These are phyloP conservation scores for Apus apus DNA, from an alignment of 2,113 vertebrate genomes.

Conservation along the genomic window DNA sequence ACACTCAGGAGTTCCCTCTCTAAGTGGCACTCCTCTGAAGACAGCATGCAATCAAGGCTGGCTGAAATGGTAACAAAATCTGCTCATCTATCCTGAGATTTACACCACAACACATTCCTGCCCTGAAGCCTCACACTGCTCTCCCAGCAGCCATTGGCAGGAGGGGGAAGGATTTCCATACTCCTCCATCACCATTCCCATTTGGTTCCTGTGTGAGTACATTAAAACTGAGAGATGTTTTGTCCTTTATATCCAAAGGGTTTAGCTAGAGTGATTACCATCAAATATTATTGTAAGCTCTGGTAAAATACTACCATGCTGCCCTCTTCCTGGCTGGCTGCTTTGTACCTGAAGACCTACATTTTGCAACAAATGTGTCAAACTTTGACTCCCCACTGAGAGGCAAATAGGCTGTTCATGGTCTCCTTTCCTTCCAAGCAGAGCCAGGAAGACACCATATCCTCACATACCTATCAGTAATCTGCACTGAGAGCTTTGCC, in stretches of 20 bases:
- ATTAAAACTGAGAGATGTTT: not conserved
- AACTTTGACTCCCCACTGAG: not conserved
- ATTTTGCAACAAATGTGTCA: not conserved
- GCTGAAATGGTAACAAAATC: not conserved
- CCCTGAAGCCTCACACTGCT: not conserved
- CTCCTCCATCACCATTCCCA: not conserved
- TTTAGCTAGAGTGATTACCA: not conserved
- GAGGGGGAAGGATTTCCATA: not conserved
- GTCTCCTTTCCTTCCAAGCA: not conserved
- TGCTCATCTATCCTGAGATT: not conserved
- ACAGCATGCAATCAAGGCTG: not conserved
- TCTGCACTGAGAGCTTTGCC: not conserved
- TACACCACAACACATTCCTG: not conserved
- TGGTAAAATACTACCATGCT: not conserved
- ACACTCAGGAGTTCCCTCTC: not conserved
- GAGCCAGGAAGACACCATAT: not conserved
- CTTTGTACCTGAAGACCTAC: not conserved
- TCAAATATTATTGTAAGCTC: not conserved
- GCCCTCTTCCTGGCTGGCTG: not conserved
- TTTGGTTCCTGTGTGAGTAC: not conserved
- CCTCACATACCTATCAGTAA: not conserved
- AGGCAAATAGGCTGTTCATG: not conserved
- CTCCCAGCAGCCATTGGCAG: not conserved
- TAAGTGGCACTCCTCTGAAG: not conserved
- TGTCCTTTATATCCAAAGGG: not conserved